Base-by-base conservation (phyloP, 2,888 invertebrate genomes). In the Margaritifera margaritifera region DNA sequence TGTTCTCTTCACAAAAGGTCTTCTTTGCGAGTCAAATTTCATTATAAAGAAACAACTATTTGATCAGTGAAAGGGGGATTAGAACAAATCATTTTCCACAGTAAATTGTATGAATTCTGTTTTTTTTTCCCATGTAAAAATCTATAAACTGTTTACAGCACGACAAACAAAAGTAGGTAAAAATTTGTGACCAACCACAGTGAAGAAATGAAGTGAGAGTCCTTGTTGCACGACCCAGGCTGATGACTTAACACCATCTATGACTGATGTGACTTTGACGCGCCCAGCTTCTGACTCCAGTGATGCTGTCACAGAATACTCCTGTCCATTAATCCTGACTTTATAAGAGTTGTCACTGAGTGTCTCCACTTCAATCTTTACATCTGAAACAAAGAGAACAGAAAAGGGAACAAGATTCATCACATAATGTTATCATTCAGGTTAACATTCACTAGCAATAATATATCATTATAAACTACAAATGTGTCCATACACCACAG, bases 181-280 rank as follows among this genome's bases (percentile, higher is more conserved):
- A 62, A 62, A 22, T 24, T 60, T 50, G 22, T 24, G 15, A 78
- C 84, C 77, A 69, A 86, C 86, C 64, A 76, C 50, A 69, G 93
- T 92, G 85, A 94, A 95, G 53, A 95, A 81, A 74, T 93, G 91
- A n/a, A 95, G 79, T 68, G 91, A 91, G 55, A 92, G 90, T 1
- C 91, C 91, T 75, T 92, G 91, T 68, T 92, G 89, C 27, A 93
- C 92, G 27, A 93, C 90, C 80, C 92, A 92, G n/a, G 92, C 91
- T 66, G 91, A 92, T 0, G 89, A 90, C 54, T 92, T 90, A 18
- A 89, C 86, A 18, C 92, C 93, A 78, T 93, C 86, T 4, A 91
- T 84, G 25, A 79, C 74, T 65, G 87, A 88, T 6, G 75, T 78
- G 19, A 91, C 74, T 18, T 75, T 71, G 6, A 79, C 77, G 66